These are phyloP conservation scores for Lycocerus yunnanus DNA, from an alignment of 2,888 invertebrate species.

Conservation along the genomic window DNA sequence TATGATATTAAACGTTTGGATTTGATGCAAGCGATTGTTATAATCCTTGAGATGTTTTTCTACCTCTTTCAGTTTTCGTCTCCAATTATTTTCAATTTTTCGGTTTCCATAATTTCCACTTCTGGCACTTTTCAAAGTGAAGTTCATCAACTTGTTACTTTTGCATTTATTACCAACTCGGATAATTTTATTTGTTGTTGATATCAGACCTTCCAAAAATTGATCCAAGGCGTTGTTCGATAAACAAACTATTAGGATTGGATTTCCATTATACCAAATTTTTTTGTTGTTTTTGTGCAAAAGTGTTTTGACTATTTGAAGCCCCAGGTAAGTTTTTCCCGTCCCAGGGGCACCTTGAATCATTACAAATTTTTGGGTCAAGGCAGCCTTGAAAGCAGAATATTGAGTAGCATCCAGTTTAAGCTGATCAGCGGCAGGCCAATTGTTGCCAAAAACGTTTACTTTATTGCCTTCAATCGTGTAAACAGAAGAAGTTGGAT, in stretches of 20 bases:
- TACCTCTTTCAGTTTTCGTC: too few species aligned
- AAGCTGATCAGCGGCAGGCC: too few species aligned
- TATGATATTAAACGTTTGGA: too few species aligned
- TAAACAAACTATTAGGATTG: constrained; percentile 78
- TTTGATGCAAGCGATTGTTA: too few species aligned
- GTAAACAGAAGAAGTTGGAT: constrained; percentile 17
- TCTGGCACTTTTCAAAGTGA: constrained; percentile 55
- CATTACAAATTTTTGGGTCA: too few species aligned
- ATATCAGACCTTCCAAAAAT: constrained; percentile 73
- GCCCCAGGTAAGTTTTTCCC: too few species aligned
- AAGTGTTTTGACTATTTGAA: constrained; percentile 44
- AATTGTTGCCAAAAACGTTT: constrained; percentile 67
- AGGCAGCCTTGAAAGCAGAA: too few species aligned
- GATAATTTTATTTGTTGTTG: constrained; percentile 64
- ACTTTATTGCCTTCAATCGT: constrained; percentile 85
- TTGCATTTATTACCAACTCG: constrained; percentile 74
- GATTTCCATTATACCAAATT: constrained; percentile 56
- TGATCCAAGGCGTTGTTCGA: constrained; percentile 89
- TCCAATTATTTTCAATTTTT: not conserved
- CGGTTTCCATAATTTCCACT: not conserved
- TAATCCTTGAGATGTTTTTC: too few species aligned
- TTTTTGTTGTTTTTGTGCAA: constrained; percentile 68
- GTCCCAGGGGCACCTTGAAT: too few species aligned
- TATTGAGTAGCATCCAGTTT: too few species aligned
- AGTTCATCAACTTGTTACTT: constrained; percentile 60